Base-by-base conservation (phyloP, 2,888 invertebrate species). In the Itoplectis maculator region DNA sequence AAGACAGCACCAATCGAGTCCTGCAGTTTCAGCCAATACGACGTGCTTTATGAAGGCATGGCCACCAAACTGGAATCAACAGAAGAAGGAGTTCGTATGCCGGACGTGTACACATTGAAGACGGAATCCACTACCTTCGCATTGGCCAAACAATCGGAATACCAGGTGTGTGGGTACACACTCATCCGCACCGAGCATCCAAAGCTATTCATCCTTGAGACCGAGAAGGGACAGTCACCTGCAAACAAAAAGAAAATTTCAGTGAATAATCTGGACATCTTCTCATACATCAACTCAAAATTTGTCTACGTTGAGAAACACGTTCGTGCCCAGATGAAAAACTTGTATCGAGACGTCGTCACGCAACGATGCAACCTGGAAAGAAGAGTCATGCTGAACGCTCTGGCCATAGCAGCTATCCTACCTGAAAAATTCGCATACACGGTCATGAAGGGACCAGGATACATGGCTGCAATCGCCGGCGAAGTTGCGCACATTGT, bases 401-500 rank as follows among this genome's bases (percentile, higher is more conserved):
- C 88, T 7, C 73, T 88, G 8, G 8, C 85, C 0, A 69, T 87
- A 2, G 88, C 88, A 0, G 83, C 84, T 0, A n/a, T 86, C 0
- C 5, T 82, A 2, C 90, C 87, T 0, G 86, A 89, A 56, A 82
- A 86, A 59, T 86, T 90, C 9, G 87, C 87, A 0, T 84, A 69
- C 6, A 45, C 87, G 0, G 59, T 89, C 0, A 88, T 87, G 85
- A 82, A 87, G 29, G 42, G 81, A 29, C 79, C 83, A 0, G 89
- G 88, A 0, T 86, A 86, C 56, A 85, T 88, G 65, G 86, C 86
- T 0, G 75, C 85, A 29, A 81, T 87, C 18, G 68, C 79, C 68
- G 89, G 88, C 23, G 86, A 88, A 69, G 85, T 85, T 0, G 54
- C 86, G 0, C 87, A 88, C 68, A 82, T 91, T 0, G 65, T 90